These are phyloP conservation scores for Clunio marinus DNA, from an alignment of 2,888 invertebrate genomes.

Conservation along the genomic window DNA sequence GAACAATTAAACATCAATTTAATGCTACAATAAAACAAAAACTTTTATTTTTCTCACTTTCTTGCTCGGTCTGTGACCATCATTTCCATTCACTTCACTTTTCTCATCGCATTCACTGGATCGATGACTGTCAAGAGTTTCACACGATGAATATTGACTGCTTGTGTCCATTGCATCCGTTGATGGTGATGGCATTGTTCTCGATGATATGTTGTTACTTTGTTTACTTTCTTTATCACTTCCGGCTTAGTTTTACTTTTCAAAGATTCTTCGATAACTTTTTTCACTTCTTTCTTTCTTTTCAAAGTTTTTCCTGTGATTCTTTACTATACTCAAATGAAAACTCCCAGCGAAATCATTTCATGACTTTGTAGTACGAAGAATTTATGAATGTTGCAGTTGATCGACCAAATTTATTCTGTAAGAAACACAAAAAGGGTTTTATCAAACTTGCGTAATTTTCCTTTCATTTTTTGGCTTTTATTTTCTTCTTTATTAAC, in stretches of 20 bases:
- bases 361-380: not conserved
- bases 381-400: too few relatives aligned
- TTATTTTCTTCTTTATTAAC: not conserved
- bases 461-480: not conserved
- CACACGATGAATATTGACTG: slow-evolving; percentile 38
- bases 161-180: slow-evolving; percentile 4
- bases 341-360: not conserved
- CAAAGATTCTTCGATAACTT: not conserved
- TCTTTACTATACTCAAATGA: not conserved
- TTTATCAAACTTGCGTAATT: too few relatives aligned
- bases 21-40: slow-evolving; percentile 19
- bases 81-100: slow-evolving; percentile 34
- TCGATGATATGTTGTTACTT: too few relatives aligned
- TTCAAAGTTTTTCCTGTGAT: not conserved
- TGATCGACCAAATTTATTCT: too few relatives aligned
- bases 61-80: not conserved
- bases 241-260: not conserved
- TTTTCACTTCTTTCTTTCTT: too few relatives aligned
- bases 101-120: slow-evolving; percentile 30
- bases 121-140: slow-evolving; percentile 30
- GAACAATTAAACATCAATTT: slow-evolving; percentile 40
- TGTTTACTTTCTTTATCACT: slow-evolving; percentile 28
- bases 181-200: slow-evolving; percentile 32
- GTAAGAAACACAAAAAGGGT: not conserved
- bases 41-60: not conserved